These are phyloP conservation scores for Salpingus planirostris DNA, from an alignment of 2,888 invertebrate genomes.

Conservation along the genomic window DNA sequence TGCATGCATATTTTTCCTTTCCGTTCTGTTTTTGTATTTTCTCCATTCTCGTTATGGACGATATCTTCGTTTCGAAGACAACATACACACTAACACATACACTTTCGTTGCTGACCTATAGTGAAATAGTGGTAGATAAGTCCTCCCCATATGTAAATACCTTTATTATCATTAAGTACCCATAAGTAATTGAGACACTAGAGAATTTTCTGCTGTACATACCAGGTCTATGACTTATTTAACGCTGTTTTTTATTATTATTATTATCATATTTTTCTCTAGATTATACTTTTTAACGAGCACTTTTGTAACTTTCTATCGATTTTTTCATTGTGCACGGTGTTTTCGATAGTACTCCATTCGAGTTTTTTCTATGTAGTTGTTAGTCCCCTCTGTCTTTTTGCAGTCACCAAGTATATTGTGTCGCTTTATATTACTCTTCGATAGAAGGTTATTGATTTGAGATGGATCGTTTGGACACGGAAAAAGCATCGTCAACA, in stretches of 20 bases:
- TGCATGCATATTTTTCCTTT: not conserved
- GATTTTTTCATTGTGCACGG: conserved; percentile 27
- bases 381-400: conserved; percentile 22
- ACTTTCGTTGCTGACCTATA: conserved; percentile 18
- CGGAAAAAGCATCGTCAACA: no score
- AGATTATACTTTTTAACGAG: conserved; percentile 20
- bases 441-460: conserved; percentile 36
- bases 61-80: not conserved
- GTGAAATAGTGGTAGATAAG: conserved; percentile 24
- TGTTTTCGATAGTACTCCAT: conserved; percentile 22
- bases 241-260: conserved; percentile 12
- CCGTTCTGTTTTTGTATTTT: not conserved
- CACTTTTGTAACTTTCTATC: conserved; percentile 38
- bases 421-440: conserved; percentile 31
- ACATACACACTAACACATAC: conserved; percentile 20
- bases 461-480: conserved; percentile 25
- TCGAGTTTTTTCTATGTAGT: conserved; percentile 27
- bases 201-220: conserved; percentile 24
- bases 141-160: conserved; percentile 27
- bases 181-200: no score
- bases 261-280: no score
- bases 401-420: conserved; percentile 24
- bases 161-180: conserved; percentile 13
- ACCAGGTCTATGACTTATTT: conserved; percentile 19
- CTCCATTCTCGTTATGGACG: not conserved